Percentiles rank a stretch among this genome's conserved stretches.
phyloP scores from a whole-genome alignment of 2,888 invertebrate species.

The Cecidostiba fungosa region DNA sequence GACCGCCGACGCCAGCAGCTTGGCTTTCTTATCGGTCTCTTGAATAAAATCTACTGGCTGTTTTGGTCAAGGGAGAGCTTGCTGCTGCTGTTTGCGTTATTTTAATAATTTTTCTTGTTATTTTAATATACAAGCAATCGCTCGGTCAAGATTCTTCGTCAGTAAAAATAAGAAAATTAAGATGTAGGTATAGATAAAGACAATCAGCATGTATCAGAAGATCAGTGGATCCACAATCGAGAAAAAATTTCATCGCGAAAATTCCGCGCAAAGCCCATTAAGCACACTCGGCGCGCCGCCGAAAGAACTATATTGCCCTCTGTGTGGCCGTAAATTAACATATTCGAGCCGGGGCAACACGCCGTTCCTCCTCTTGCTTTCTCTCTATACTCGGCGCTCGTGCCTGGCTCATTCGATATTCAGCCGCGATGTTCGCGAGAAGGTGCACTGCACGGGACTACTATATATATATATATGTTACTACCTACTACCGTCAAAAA shows the following conservation, averaged over 20 bases:
- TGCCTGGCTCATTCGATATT: slow-evolving; percentile 52
- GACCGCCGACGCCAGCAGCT: neutral
- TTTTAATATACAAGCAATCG: too few species aligned
- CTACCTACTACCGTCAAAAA: slow-evolving; percentile 35
- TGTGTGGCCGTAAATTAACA: slow-evolving; percentile 63
- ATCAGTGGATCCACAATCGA: neutral
- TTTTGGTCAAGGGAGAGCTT: neutral
- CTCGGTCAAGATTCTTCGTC: too few species aligned
- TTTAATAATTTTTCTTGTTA: too few species aligned
- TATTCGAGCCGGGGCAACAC: slow-evolving; percentile 52
- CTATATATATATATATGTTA: neutral
- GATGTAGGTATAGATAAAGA: too few species aligned
- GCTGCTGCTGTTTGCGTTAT: neutral
- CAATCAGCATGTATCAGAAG: neutral
- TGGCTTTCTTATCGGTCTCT: slow-evolving; percentile 58
- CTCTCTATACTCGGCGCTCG: slow-evolving; percentile 27
- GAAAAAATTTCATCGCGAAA: neutral
- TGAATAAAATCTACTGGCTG: slow-evolving; percentile 61
- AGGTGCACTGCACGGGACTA: slow-evolving; percentile 26
- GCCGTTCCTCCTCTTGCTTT: slow-evolving; percentile 32
- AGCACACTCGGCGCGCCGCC: neutral
- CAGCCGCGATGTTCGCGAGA: slow-evolving; percentile 22
- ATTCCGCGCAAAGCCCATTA: neutral
- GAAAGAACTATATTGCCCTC: slow-evolving; percentile 48
- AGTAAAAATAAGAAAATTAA: too few species aligned